Conservation (phyloP, 2,113 vertebrate species). For the Rhynchomys soricoides region DNA sequence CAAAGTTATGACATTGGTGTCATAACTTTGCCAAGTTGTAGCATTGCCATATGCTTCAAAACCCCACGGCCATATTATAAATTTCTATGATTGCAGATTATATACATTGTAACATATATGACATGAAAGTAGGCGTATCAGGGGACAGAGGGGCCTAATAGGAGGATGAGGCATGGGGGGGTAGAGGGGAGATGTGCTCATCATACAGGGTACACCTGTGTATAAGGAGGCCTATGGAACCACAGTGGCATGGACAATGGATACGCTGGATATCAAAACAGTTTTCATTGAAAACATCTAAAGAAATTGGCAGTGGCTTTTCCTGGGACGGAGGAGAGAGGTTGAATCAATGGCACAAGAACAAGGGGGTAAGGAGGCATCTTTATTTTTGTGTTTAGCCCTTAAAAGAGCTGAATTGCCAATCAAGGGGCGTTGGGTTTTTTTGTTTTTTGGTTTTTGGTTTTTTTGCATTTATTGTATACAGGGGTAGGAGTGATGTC, state of each 20-base stretch:
- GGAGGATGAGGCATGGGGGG: neutral
- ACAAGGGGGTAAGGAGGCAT: accelerated
- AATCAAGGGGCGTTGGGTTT: neutral
- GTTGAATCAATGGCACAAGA: neutral
- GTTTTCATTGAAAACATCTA: neutral
- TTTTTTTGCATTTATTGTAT: neutral
- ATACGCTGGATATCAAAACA: neutral
- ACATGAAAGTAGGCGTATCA: neutral
- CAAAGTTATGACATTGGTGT: neutral
- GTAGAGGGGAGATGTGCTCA: neutral
- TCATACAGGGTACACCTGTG: too few species aligned
- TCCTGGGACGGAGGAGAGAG: neutral
- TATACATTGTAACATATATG: neutral
- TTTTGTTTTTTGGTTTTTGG: too few species aligned
- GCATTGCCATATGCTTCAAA: constrained; percentile 19
- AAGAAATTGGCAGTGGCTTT: neutral
- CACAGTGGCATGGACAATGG: neutral
- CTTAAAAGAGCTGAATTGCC: neutral
- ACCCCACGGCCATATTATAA: neutral
- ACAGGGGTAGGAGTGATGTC: too few species aligned
- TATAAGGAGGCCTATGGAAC: too few species aligned
- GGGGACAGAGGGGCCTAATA: neutral
- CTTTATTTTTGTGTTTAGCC: neutral
- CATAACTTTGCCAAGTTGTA: too few species aligned
- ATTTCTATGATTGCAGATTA: neutral